Base-by-base conservation (phyloP, 2,797 vertebrate species). In the Sebastolobus altivelis region DNA sequence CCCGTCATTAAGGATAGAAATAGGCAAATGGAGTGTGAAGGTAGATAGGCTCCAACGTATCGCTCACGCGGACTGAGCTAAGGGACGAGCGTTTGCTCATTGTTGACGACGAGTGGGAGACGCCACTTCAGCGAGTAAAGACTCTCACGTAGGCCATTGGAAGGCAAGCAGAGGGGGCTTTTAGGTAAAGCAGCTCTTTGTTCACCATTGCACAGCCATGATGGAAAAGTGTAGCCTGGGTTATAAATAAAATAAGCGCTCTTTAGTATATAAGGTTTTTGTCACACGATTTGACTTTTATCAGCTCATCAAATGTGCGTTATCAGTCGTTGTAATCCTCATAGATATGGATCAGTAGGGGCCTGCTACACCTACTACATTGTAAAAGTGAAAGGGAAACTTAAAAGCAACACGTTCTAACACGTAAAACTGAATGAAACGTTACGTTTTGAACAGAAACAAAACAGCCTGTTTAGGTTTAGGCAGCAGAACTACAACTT, bases 1-100 rank as follows among this genome's bases (percentile, higher is more conserved):
- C 82, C 83, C 35, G 11, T 88, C 90, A 93, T 93, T 94, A 93
- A 84, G 74, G 84, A 75, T 22, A 80, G 79, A 82, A 89, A 88
- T 80, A 80, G 68, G 80, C 81, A 86, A 89, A 87, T 43, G 72
- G 56, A 72, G 86, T 85, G 88, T 70, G 81, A 84, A 87, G 81
- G 89, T 80, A 79, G 85, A 79, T 80, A 60, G 72, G 81, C 65
- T 65, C 29, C 20, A 75, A 43, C 13, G 16, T 66, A 56, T 70
- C 29, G 11, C 43, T 75, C 62, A 60, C 33, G 11, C 7, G 18
- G 58, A 55, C 43, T 2, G 31, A 71, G 54, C 27, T 4, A 2
- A 29, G 37, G 66, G 80, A 79, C 54, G 5, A 18, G 16, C 43
- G 12, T 65, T 68, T 33, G 73, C 8, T 69, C 79, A 58, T 74